Conservation (phyloP, 2,113 vertebrate genomes). For the Grammomys dolichurus region DNA sequence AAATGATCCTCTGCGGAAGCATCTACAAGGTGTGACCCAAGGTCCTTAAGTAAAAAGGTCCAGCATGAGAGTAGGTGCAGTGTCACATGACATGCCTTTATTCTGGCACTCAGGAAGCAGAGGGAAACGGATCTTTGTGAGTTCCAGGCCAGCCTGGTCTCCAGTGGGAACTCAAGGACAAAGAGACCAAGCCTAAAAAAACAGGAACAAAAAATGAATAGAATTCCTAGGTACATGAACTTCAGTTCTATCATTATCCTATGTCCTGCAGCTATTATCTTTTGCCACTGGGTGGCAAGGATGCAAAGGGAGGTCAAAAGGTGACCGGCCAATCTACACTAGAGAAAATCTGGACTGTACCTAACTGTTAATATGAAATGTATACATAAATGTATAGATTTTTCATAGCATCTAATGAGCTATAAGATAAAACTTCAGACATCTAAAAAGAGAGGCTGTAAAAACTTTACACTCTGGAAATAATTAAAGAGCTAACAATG, state of each 20-base stretch:
- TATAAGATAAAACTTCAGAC: background rate
- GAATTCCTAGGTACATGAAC: background rate
- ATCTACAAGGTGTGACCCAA: background rate
- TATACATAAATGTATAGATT: background rate
- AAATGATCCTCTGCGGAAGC: background rate
- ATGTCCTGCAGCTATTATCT: background rate
- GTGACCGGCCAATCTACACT: background rate
- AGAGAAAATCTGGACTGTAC: background rate
- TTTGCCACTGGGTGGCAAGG: slow-evolving; percentile 65
- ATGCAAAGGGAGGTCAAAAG: background rate
- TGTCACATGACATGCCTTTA: background rate
- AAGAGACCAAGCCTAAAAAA: background rate
- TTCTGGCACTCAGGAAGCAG: background rate
- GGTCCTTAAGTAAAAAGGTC: background rate
- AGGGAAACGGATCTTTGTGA: background rate
- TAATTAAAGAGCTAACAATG: background rate
- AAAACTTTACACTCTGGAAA: slow-evolving; percentile 27
- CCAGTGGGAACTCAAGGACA: background rate
- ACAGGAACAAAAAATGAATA: background rate
- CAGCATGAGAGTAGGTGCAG: background rate
- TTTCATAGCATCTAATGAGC: background rate
- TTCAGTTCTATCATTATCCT: slow-evolving; percentile 19
- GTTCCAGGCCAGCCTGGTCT: background rate
- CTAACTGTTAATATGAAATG: background rate
- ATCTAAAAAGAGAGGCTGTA: background rate